Conservation (phyloP, 1,140 invertebrate genomes). For the Drosophila ironensis region DNA sequence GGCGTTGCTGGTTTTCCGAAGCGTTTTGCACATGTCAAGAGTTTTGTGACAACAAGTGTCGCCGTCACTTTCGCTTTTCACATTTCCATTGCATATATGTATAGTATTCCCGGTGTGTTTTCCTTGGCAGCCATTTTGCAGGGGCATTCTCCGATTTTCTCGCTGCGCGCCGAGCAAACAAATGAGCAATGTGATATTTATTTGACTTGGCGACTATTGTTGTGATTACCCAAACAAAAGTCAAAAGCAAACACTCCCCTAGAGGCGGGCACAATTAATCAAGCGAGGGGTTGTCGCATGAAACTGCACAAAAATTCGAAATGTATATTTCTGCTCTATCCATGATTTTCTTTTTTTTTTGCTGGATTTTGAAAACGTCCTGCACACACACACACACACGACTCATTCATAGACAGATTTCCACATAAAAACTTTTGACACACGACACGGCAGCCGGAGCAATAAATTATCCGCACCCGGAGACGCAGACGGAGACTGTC, state of each 20-base stretch:
- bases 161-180: conserved; percentile 35
- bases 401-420: conserved; percentile 77
- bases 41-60: conserved; percentile 72
- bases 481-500: conserved; percentile 20
- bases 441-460: conserved; percentile 72
- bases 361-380: conserved; percentile 15
- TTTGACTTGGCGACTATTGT: conserved; percentile 48
- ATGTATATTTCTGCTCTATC: conserved; percentile 51
- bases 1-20: conserved; percentile 42
- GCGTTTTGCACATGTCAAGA: conserved; percentile 66
- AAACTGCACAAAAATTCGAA: conserved; percentile 62
- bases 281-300: conserved; percentile 49
- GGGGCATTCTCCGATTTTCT: conserved; percentile 26
- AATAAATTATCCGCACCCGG: conserved; percentile 67
- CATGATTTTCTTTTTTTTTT: conserved; percentile 67
- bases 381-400: conserved; percentile 41
- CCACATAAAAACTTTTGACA: conserved; percentile 76
- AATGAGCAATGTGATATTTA: conserved; percentile 38
- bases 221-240: conserved; percentile 55
- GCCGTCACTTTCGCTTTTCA: conserved; percentile 20
- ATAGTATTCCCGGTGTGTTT: background rate
- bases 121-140: conserved; percentile 59
- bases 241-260: conserved; percentile 61
- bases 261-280: conserved; percentile 62
- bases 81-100: background rate